These are phyloP conservation scores for Augochlorella aurata DNA, from an alignment of 2,888 invertebrate genomes.

Conservation along the genomic window DNA sequence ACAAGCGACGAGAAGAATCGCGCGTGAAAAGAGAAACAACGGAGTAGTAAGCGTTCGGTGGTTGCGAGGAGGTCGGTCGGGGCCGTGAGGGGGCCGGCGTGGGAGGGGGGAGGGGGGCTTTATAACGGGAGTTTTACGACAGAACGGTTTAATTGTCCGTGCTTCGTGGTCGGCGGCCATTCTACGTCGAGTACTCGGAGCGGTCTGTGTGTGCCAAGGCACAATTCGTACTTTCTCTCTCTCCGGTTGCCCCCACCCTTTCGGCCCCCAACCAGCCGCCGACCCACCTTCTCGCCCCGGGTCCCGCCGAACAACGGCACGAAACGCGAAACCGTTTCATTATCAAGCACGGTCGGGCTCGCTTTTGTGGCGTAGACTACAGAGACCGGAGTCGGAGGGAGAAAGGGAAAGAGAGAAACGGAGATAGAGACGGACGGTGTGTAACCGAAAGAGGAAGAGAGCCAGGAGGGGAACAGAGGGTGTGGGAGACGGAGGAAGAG, in stretches of 20 bases:
- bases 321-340: slow-evolving; percentile 70
- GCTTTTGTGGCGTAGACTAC: slow-evolving; percentile 58
- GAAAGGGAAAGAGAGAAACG: neutral
- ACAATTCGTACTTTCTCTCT: slow-evolving; percentile 61
- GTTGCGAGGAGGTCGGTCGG: slow-evolving; percentile 4
- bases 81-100: neutral
- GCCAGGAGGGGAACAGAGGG: neutral
- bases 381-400: slow-evolving; percentile 22
- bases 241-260: slow-evolving; percentile 1
- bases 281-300: slow-evolving; percentile 19
- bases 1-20: slow-evolving; percentile 64
- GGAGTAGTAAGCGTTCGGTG: slow-evolving; percentile 51
- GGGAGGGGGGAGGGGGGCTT: slow-evolving; percentile 43
- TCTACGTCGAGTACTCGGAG: slow-evolving; percentile 61
- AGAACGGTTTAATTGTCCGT: slow-evolving; percentile 73
- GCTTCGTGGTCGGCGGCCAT: slow-evolving; percentile 66
- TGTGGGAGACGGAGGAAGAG: slow-evolving; percentile 8
- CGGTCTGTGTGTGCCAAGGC: slow-evolving; percentile 60
- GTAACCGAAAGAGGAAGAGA: neutral
- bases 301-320: slow-evolving; percentile 54
- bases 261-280: neutral
- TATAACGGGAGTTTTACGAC: slow-evolving; percentile 69
- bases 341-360: slow-evolving; percentile 63
- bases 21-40: slow-evolving; percentile 58
- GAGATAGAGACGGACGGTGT: slow-evolving; percentile 1